phyloP scores from a whole-genome alignment of 2,113 vertebrate genomes.

The Octodon degus region DNA sequence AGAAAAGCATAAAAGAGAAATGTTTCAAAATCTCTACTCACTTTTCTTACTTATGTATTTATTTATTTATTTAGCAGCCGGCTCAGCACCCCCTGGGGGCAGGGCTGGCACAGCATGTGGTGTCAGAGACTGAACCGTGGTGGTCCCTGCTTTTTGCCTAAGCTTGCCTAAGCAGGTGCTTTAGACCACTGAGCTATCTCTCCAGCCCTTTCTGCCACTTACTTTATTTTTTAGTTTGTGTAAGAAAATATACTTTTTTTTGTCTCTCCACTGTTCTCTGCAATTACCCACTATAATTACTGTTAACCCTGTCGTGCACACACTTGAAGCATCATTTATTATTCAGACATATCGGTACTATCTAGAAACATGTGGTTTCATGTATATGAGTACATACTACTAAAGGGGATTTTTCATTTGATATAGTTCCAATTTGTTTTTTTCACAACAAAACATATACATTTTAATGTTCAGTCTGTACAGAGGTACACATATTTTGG shows the following conservation, averaged over 20 bases:
- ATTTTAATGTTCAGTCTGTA: not conserved
- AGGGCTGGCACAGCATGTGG: no score
- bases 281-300: not conserved
- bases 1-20: not conserved
- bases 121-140: no score
- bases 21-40: not conserved
- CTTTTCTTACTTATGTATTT: not conserved
- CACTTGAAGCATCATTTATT: not conserved
- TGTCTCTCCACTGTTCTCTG: not conserved
- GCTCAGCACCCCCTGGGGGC: no score
- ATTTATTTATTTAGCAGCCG: no score
- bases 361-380: not conserved
- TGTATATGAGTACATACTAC: not conserved
- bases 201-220: no score
- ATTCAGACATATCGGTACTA: not conserved
- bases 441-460: not conserved
- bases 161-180: no score
- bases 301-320: not conserved
- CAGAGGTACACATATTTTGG: not conserved
- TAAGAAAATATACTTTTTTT: not conserved
- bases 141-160: no score
- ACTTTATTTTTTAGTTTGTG: not conserved
- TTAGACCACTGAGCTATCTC: no score
- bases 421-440: not conserved
- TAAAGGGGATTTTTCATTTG: not conserved